These are phyloP conservation scores for Cydia strobilella DNA, from an alignment of 1,140 invertebrate genomes.

Conservation along the genomic window DNA sequence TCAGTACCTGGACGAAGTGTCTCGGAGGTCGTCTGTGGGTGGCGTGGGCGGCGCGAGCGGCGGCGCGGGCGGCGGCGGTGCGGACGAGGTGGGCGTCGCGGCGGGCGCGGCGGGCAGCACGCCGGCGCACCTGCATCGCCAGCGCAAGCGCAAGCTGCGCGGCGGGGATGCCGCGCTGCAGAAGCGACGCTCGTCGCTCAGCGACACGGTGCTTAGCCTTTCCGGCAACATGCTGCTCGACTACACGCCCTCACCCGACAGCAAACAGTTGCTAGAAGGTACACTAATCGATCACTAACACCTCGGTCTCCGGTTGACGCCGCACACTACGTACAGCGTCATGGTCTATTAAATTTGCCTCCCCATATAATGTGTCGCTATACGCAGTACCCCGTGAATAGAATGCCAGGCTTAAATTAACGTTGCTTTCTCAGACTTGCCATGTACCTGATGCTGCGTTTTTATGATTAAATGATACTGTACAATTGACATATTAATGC, in stretches of 20 bases:
- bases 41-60: conserved; percentile 53
- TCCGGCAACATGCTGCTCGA: conserved; percentile 94
- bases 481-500: not conserved
- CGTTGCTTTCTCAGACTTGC: not conserved
- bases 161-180: conserved; percentile 81
- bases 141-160: conserved; percentile 88
- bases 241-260: conserved; percentile 89
- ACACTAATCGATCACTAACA: not conserved
- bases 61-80: conserved; percentile 41
- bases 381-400: too few species aligned
- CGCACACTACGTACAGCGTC: too few species aligned
- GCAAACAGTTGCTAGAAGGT: conserved; percentile 84
- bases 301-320: not conserved
- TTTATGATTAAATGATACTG: not conserved
- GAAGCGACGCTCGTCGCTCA: conserved; percentile 90
- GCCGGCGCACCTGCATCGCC: conserved; percentile 68
- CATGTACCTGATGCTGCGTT: not conserved
- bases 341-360: too few species aligned
- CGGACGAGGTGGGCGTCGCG: conserved; percentile 34
- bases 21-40: conserved; percentile 81
- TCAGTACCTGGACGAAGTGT: conserved; percentile 84
- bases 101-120: conserved; percentile 46
- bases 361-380: too few species aligned
- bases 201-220: conserved; percentile 91
- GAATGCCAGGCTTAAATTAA: too few species aligned